A percentile compares a stretch with the other conserved stretches of the same genome.
Conservation (phyloP, 2,797 vertebrate species). For the Botia almorhae region DNA sequence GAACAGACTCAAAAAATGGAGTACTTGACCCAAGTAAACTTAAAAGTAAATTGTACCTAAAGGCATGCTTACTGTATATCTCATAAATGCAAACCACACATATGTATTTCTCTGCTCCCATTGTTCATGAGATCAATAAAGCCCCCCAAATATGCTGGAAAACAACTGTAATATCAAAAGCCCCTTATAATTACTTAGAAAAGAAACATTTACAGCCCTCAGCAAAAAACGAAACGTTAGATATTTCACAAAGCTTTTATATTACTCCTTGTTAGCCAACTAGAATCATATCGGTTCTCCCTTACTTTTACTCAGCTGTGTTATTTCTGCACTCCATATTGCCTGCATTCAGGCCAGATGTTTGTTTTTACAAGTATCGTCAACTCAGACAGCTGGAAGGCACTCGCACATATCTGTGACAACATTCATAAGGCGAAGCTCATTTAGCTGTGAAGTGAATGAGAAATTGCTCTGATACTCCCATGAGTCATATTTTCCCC, state of each 20-base stretch:
- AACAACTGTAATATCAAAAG: conserved; percentile 62
- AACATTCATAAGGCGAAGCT: conserved; percentile 13
- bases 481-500: conserved; percentile 44
- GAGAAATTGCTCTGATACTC: background rate
- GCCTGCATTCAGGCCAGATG: conserved; percentile 46
- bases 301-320: background rate
- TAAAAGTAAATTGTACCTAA: too few relatives aligned
- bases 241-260: conserved; percentile 43
- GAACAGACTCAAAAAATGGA: too few relatives aligned
- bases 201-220: background rate
- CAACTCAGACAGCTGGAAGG: conserved; percentile 19
- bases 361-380: conserved; percentile 22
- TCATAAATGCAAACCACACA: too few relatives aligned
- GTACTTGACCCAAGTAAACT: too few relatives aligned
- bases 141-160: conserved; percentile 24
- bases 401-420: conserved; percentile 8
- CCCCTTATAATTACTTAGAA: conserved; percentile 11
- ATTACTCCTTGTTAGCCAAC: conserved; percentile 37
- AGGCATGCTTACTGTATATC: too few relatives aligned
- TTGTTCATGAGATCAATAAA: conserved; percentile 52
- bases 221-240: background rate
- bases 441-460: conserved; percentile 30
- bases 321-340: conserved; percentile 5
- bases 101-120: conserved; percentile 1
- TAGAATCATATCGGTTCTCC: background rate